Percentiles rank a stretch among this genome's conserved stretches.
Evolutionary conservation across 1,140 invertebrate species (phyloP).

Genomic region (Himalopsyche phryganea): DNA sequence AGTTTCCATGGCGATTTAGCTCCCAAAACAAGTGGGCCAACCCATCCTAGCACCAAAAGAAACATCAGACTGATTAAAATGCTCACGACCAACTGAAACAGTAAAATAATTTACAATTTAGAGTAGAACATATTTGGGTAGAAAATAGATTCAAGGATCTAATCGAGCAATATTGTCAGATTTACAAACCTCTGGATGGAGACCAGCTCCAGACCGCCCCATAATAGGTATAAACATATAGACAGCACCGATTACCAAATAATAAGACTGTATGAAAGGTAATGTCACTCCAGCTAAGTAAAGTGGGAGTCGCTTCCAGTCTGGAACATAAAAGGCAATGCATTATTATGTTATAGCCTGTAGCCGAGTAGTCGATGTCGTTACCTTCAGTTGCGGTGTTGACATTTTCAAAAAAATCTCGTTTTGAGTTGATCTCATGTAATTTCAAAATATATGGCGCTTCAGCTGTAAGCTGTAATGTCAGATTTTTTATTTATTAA

Average conservation of each 20-base stretch:
- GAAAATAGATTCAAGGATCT: not conserved
- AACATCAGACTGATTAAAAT: constrained; percentile 22
- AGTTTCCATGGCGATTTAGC: constrained; percentile 32
- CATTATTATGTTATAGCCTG: too few species aligned
- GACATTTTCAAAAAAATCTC: too few species aligned
- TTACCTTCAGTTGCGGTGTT: too few species aligned
- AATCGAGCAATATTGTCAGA: not conserved
- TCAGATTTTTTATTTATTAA: too few species aligned
- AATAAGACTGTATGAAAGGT: constrained; percentile 67
- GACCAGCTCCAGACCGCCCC: constrained; percentile 71
- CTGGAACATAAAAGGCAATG: too few species aligned
- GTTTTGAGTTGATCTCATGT: too few species aligned
- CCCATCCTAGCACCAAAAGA: constrained; percentile 28
- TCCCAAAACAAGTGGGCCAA: constrained; percentile 24
- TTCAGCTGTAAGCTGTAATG: too few species aligned
- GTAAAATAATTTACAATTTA: constrained; percentile 1
- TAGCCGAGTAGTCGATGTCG: too few species aligned
- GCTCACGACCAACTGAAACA: constrained; percentile 26
- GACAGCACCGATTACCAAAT: constrained; percentile 62
- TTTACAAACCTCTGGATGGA: constrained; percentile 52
- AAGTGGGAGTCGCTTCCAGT: constrained; percentile 55
- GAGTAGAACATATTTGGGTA: not conserved
- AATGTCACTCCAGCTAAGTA: constrained; percentile 55
- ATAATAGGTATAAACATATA: constrained; percentile 72
- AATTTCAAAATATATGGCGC: too few species aligned